These are phyloP conservation scores for Gadopsis marmoratus DNA, from an alignment of 2,797 vertebrate genomes.

Conservation along the genomic window DNA sequence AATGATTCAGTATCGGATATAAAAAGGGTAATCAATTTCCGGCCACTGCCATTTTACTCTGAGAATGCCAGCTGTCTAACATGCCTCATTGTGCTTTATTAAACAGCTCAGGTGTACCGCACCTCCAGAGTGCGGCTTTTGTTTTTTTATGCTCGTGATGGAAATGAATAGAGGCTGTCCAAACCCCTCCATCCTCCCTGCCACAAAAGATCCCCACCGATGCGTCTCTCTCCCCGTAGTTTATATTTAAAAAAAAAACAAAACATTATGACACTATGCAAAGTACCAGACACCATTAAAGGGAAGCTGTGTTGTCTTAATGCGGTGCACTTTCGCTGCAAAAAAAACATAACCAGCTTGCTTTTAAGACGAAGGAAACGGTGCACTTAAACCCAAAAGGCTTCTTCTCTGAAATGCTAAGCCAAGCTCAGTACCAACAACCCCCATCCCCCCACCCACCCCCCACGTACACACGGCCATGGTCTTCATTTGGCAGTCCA, in stretches of 20 bases:
- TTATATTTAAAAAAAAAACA: background rate
- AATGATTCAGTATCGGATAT: background rate
- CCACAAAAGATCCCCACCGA: conserved; percentile 12
- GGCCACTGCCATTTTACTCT: background rate
- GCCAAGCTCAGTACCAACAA: conserved; percentile 10
- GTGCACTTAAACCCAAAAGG: conserved; percentile 19
- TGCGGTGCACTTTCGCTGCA: background rate
- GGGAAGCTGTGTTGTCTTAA: background rate
- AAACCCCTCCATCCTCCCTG: conserved; percentile 2
- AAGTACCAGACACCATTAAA: conserved; percentile 23
- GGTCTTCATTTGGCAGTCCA: conserved; percentile 31
- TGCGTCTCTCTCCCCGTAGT: background rate
- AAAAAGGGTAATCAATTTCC: background rate
- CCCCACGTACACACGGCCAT: conserved; percentile 29
- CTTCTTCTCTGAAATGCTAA: background rate
- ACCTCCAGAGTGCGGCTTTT: background rate
- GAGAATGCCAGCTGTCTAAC: background rate
- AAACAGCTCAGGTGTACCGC: conserved; percentile 5
- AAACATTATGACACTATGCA: background rate
- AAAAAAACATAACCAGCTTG: background rate
- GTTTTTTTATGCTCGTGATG: background rate
- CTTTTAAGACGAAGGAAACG: conserved; percentile 3
- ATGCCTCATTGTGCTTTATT: background rate
- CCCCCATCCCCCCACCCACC: background rate
- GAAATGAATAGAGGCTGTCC: conserved; percentile 2